Evolutionary conservation across 2,797 vertebrate genomes (phyloP), one percentile per base, ranked within the genome.

Genomic region (Bovichtus diacanthus): DNA sequence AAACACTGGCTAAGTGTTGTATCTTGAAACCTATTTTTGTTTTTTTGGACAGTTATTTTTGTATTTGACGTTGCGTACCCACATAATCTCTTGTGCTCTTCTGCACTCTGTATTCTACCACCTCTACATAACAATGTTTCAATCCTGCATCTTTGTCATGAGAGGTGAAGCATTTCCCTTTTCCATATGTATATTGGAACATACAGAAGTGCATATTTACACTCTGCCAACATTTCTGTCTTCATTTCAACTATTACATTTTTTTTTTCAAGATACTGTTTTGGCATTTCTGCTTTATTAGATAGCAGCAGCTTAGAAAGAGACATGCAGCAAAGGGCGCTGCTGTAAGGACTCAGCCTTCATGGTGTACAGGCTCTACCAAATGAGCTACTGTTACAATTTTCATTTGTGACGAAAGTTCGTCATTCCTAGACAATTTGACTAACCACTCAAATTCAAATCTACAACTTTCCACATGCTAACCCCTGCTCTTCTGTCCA

Each of bases 401-500:
- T 31, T 53, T 4, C 18, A 49, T 47, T 15, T 38, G 23, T 25
- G 49, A 63, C 23, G 43, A 65, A 34, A 25, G 49, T 31, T 18
- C 10, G 21, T 69, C 65, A 61, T 21, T 47, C 13, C 27, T 55
- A 27, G 3, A 49, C 27, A 12, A 39, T 60, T n/a, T 41, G 11
- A 58, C 62, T 38, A 27, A 46, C 21, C 29, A 55, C 29, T 34
- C 43, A 31, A 54, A 19, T 73, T 70, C 2, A 64, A 29, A 76
- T 43, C 9, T 29, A 56, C 70, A 84, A 76, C 50, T 59, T 47
- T 34, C 41, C 56, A 51, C 41, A 53, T 69, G 16, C 44, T 53
- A 70, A 63, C 67, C 46, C 46, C 44, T 23, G 7, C 70, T 46
- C 44, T 67, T 31, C 19, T 62, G 76, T 85, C 31, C 68, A 75